These are phyloP conservation scores for Rhyzopertha dominica DNA, from an alignment of 1,140 invertebrate species.

Conservation along the genomic window DNA sequence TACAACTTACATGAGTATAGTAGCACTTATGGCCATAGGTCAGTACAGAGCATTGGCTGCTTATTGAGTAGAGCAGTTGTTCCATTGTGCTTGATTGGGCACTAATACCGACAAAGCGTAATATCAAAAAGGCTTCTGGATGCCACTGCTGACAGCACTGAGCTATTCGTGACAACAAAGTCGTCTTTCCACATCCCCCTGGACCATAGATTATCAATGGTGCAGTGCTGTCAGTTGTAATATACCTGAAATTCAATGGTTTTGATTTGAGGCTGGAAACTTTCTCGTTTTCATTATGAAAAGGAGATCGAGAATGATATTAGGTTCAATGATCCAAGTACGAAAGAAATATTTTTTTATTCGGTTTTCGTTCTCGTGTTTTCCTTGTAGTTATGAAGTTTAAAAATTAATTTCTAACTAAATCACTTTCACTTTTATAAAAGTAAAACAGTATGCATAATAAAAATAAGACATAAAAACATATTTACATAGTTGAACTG, in stretches of 20 bases:
- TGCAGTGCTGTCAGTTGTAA: slow-evolving; percentile 53
- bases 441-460: too few species aligned
- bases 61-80: slow-evolving; percentile 60
- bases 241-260: slow-evolving; percentile 61
- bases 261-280: too few species aligned
- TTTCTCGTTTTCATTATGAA: too few species aligned
- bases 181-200: slow-evolving; percentile 75
- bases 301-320: too few species aligned
- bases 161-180: slow-evolving; percentile 65
- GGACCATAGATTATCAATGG: slow-evolving; percentile 73
- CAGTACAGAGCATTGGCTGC: slow-evolving; percentile 61
- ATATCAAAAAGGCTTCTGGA: slow-evolving; percentile 55
- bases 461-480: too few species aligned
- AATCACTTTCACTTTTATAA: too few species aligned
- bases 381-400: too few species aligned
- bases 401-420: too few species aligned
- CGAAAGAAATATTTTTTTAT: too few species aligned
- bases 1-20: slow-evolving; percentile 54
- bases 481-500: too few species aligned
- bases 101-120: slow-evolving; percentile 63
- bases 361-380: too few species aligned
- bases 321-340: too few species aligned
- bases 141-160: slow-evolving; percentile 62
- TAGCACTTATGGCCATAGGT: slow-evolving; percentile 55
- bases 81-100: slow-evolving; percentile 61